Evolutionary conservation across 35 echinoderm and acorn worm species (phyloP), one percentile per base, ranked within the genome.

Genomic region (Anneissia japonica): DNA sequence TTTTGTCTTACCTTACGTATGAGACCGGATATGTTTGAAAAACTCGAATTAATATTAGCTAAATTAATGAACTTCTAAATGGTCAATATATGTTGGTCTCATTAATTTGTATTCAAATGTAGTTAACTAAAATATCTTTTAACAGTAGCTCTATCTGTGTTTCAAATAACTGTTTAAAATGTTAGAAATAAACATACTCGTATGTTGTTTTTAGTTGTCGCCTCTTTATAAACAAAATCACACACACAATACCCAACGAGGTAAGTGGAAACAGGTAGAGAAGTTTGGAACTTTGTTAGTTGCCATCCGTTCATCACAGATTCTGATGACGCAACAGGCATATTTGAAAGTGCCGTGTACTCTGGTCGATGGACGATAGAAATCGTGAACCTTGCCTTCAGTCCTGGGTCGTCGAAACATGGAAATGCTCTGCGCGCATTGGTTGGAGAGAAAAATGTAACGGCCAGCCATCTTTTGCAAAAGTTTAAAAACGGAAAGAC

Each of bases 351-450:
- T 10, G 96, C 96, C 4, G 82, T 86, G 83, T 93, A 94, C 4
- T 85, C 40, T 11, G 26, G 9, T 12, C 86, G 89, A 35, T 94
- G 96, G 21, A 91, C 89, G 1, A 99, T 83, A 0, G 92, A 89
- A 5, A 92, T 94, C 3, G 86, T 89, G 74, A 84, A 94, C 4
- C 75, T 83, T n/a, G 96, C 96, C 77, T 99, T 99, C 34, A 99
- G 36, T 39, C 86, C 86, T 16, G 96, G 96, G 46, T 99, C 96
- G 55, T 99, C 96, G 37, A 99, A 94, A 56, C 92, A 99, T 17
- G 96, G 96, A 77, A 99, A 99, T 9, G 92, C 96, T 35, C 92
- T 55, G 10, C 96, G 82, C 2, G 91, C 92, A 23, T 94, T 86
- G 0, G 96, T 99, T 30, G 96, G 91, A 35, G 94, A 78, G 43